Evolutionary conservation across 2,888 invertebrate genomes (phyloP).

Genomic region (Prostheceraeus crozeri): DNA sequence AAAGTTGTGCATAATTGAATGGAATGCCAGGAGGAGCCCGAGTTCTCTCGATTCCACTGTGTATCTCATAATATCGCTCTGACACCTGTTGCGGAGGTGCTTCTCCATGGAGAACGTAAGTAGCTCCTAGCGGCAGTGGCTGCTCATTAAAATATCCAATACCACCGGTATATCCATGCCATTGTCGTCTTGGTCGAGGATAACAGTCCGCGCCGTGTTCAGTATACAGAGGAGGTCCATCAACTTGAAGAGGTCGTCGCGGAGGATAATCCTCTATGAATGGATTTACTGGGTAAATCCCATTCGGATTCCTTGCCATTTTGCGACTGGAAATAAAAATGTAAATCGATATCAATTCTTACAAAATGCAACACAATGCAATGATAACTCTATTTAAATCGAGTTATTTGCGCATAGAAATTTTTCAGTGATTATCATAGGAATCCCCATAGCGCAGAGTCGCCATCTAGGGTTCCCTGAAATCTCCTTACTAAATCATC

Average conservation of each 20-base stretch:
- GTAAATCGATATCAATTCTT: too few species aligned
- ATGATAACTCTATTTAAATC: too few species aligned
- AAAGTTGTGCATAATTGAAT: conserved; percentile 32
- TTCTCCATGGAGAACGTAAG: conserved; percentile 29
- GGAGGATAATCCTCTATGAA: background rate
- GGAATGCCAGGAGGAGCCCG: conserved; percentile 28
- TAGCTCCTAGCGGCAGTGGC: conserved; percentile 16
- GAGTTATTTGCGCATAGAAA: too few species aligned
- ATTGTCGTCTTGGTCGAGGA: background rate
- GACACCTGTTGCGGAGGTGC: conserved; percentile 29
- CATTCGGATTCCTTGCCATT: conserved; percentile 7
- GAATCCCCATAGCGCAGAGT: too few species aligned
- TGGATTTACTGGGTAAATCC: conserved; percentile 3
- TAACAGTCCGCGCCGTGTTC: background rate
- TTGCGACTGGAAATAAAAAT: too few species aligned
- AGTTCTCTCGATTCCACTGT: background rate
- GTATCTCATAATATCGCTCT: conserved; percentile 28
- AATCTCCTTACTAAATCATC: too few species aligned
- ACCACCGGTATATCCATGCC: conserved; percentile 35
- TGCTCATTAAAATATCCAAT: conserved; percentile 34
- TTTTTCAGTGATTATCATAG: too few species aligned
- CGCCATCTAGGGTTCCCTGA: too few species aligned
- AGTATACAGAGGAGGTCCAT: background rate
- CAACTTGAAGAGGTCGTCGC: background rate
- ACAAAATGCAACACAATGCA: too few species aligned